phyloP scores from a whole-genome alignment of 2,113 vertebrate genomes.

The Ardeotis arabs region DNA sequence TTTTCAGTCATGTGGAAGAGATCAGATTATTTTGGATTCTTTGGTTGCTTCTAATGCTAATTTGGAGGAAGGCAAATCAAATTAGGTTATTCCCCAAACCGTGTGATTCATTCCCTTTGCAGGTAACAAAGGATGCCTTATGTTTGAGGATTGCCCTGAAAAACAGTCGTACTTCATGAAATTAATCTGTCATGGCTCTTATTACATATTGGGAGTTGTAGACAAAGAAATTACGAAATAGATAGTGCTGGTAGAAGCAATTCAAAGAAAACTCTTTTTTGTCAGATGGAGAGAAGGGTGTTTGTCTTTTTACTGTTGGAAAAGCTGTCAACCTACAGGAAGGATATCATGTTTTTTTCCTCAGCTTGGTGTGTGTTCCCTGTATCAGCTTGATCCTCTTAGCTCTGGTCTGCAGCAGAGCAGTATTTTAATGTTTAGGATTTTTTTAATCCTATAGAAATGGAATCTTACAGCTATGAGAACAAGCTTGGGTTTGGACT shows the following conservation, averaged over 20 bases:
- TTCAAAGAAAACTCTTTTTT: background rate
- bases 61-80: background rate
- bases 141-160: conserved; percentile 32
- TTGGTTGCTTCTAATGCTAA: conserved; percentile 3
- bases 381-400: background rate
- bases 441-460: background rate
- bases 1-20: conserved; percentile 15
- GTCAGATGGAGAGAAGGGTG: background rate
- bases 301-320: background rate
- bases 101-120: background rate
- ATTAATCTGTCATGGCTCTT: conserved; percentile 16
- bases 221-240: conserved; percentile 40
- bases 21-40: conserved; percentile 28
- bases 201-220: background rate
- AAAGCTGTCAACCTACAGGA: background rate
- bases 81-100: background rate
- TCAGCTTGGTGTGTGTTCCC: background rate
- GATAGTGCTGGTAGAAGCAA: background rate
- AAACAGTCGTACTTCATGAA: conserved; percentile 35
- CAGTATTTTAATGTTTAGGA: background rate
- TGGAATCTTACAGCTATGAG: background rate
- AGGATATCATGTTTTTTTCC: background rate
- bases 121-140: conserved; percentile 23
- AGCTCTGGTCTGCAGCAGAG: background rate
- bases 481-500: background rate